Evolutionary conservation across 2,888 invertebrate species (phyloP).

Genomic region (Eupelmus urozonus): DNA sequence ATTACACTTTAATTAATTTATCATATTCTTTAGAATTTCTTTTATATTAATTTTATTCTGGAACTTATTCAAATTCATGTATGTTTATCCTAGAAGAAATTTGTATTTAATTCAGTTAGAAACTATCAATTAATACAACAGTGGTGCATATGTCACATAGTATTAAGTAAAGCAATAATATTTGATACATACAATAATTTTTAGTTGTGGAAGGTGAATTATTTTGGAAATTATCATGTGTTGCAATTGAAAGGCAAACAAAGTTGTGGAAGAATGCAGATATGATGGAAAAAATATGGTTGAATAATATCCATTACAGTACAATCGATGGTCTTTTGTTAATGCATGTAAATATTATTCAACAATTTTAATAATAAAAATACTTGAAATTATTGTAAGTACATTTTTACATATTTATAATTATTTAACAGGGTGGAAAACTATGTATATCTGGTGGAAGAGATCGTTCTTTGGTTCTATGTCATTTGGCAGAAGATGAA

Average conservation of each 20-base stretch:
- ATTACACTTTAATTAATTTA: conserved; percentile 3
- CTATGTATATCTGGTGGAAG: conserved; percentile 81
- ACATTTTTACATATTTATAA: conserved; percentile 18
- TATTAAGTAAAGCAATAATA: conserved; percentile 8
- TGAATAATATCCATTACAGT: conserved; percentile 80
- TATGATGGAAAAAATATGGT: conserved; percentile 78
- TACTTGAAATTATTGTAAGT: neutral
- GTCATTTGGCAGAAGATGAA: conserved; percentile 76
- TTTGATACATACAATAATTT: too few species aligned
- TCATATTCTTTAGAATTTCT: neutral
- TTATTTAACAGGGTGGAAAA: conserved; percentile 67
- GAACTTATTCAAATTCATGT: neutral
- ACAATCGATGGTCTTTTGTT: conserved; percentile 81
- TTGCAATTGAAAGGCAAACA: conserved; percentile 81
- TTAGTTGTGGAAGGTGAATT: conserved; percentile 76
- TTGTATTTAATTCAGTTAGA: too few species aligned
- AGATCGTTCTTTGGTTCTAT: conserved; percentile 80
- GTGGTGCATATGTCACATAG: too few species aligned
- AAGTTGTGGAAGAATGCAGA: conserved; percentile 79
- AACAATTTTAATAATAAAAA: conserved; percentile 13
- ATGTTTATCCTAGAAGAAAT: neutral
- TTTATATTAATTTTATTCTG: neutral
- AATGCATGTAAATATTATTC: conserved; percentile 78
- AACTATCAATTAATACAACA: too few species aligned
- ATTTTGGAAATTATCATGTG: conserved; percentile 81